A percentile compares a stretch with the other conserved stretches of the same genome.
Evolutionary conservation across 2,113 vertebrate genomes (phyloP).

Genomic region (Monopterus albus): DNA sequence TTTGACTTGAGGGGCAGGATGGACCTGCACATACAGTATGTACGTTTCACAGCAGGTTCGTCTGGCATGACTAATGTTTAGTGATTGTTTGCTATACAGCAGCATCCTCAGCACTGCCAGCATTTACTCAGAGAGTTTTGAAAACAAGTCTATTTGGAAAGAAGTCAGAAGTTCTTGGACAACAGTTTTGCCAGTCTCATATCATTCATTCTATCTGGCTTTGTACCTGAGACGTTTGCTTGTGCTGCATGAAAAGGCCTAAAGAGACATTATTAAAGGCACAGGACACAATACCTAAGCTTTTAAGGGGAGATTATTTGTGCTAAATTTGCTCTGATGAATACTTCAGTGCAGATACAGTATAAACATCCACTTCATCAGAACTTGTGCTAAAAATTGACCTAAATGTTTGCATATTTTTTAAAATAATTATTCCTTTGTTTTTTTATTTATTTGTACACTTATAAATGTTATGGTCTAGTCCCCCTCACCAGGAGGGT

Average conservation of each 20-base stretch:
- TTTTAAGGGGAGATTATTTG: slow-evolving; percentile 12
- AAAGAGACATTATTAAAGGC: slow-evolving; percentile 7
- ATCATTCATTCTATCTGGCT: slow-evolving; percentile 53
- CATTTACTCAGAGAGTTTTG: slow-evolving; percentile 42
- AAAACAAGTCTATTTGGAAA: slow-evolving; percentile 55
- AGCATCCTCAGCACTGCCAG: slow-evolving; percentile 18
- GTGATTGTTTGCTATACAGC: slow-evolving; percentile 36
- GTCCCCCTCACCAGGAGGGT: too few relatives aligned
- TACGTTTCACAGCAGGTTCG: slow-evolving; percentile 8
- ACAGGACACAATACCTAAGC: slow-evolving; percentile 9
- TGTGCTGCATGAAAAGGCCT: slow-evolving; percentile 36
- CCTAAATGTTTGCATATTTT: too few relatives aligned
- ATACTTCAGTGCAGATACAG: not conserved
- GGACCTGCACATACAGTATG: not conserved
- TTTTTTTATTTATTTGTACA: too few relatives aligned
- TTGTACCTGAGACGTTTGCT: slow-evolving; percentile 50
- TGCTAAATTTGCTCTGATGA: not conserved
- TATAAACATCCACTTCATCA: not conserved
- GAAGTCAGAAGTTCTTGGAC: slow-evolving; percentile 45
- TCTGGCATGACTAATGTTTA: slow-evolving; percentile 37
- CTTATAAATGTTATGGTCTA: too few relatives aligned
- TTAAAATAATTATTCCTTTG: too few relatives aligned
- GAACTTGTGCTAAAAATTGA: not conserved
- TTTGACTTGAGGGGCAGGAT: too few relatives aligned
- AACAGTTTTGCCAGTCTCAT: slow-evolving; percentile 40